phyloP scores from a whole-genome alignment of 1,140 invertebrate species.

The Ceratosolen fusciceps region DNA sequence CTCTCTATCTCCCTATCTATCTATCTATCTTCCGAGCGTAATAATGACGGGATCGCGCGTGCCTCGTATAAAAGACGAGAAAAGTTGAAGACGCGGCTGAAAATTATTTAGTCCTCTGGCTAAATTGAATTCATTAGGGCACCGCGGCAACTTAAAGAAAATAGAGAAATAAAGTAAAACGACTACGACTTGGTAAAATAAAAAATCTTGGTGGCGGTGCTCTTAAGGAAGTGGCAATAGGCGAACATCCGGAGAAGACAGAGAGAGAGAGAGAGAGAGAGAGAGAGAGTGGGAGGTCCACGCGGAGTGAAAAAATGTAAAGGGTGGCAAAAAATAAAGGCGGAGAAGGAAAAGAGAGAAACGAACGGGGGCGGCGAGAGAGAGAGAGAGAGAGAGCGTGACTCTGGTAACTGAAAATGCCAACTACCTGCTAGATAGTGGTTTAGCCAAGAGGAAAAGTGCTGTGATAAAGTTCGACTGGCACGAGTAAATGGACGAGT shows the following conservation, averaged over 20 bases:
- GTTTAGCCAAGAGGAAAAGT: slow-evolving; percentile 32
- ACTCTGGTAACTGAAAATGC: slow-evolving; percentile 19
- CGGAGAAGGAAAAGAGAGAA: neutral
- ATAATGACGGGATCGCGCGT: neutral
- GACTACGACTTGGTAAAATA: no score
- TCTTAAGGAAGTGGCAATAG: neutral
- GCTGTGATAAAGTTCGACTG: slow-evolving; percentile 31
- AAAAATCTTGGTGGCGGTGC: neutral
- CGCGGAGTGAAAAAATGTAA: neutral
- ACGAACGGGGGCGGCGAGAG: neutral
- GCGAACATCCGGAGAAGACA: neutral
- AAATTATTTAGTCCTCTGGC: neutral
- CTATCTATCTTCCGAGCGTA: neutral
- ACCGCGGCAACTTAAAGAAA: neutral
- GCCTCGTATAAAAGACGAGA: neutral
- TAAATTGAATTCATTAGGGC: slow-evolving; percentile 21
- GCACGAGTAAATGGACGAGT: neutral
- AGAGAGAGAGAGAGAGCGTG: neutral
- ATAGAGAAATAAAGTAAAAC: neutral
- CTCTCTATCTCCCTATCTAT: no score
- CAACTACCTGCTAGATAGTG: slow-evolving; percentile 44
- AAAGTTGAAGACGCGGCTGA: neutral
- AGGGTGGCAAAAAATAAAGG: neutral
- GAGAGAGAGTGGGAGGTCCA: neutral
- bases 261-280: neutral